Evolutionary conservation across 2,888 invertebrate species (phyloP), one percentile per base, ranked within the genome.

Genomic region (Drosophila kokeensis): DNA sequence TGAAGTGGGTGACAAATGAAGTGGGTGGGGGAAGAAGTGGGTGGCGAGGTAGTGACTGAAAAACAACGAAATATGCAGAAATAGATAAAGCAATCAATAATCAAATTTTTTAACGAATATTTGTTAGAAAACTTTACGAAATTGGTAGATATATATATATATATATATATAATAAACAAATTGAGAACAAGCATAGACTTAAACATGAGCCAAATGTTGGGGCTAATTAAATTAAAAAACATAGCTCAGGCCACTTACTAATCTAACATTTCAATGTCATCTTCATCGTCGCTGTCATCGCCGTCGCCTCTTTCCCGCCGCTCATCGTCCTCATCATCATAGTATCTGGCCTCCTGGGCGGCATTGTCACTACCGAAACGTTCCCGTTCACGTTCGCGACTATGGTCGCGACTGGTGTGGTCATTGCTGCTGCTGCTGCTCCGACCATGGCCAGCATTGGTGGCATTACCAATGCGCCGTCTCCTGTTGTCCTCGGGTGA

Each of bases 191-290:
- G n/a, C 50, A 29, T 29, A 34, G 50, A 52, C 40, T 36, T 48
- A 42, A 57, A 69, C 53, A 59, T 21, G 24, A 27, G 52, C 34
- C 24, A 13, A 27, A n/a, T 53, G 36, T 30, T 15, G 45, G 13
- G 45, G 45, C 63, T 79, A 77, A 69, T 69, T 77, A 57, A 66
- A 79, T 79, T 79, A 77, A 15, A 15, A 50, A 68, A 38, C 49
- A 48, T 54, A 69, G 32, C 32, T 69, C 49, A 38, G 42, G 45
- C 15, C 34, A 91, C 92, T 92, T 76, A 92, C 92, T 86, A 92
- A 67, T 93, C 92, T 61, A 88, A 76, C 84, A 91, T 82, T 67
- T 92, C 91, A 62, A 92, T 82, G 30, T 93, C 92, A 36, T 92
- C 91, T 38, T 90, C 91, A 57, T 81, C 84, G 60, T 83, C 85